Evolutionary conservation across 1,140 invertebrate genomes (phyloP), one percentile per base, ranked within the genome.

Genomic region (Maniola jurtina): DNA sequence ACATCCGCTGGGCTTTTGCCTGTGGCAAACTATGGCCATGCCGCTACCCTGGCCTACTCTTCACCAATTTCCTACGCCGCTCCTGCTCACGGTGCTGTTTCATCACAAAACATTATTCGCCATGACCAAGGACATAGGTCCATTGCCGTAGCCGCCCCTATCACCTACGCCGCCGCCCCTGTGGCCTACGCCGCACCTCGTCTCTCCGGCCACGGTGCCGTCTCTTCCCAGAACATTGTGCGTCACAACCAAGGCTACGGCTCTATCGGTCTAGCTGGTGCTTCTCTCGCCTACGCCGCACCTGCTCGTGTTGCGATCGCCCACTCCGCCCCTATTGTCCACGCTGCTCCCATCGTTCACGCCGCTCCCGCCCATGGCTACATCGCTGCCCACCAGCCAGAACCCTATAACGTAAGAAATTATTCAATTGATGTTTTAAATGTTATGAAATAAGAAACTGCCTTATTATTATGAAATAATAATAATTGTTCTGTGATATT

Each of bases 321-420:
- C 45, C 45, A 48, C 45, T 48, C 57, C 47, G 36, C 64, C 16
- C 58, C 62, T 35, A 6, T 52, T 8, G 47, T 50, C 60, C 91
- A 92, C 4, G 93, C 87, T n/a, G 81, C 90, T 61, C 87, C 89
- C 73, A 83, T 70, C 25, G 50, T 70, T 64, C 73, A 75, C 54
- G 92, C 93, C 3, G 89, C 86, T 10, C 74, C 92, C n/a, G 70
- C 75, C 42, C 59, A 75, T 70, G 48, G 48, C 10, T 72, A 76
- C 54, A 65, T 73, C 69, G 77, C 64, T 6, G 70, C 66, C 47
- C 71, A 75, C 3, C 67, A 52, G 47, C 57, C 38, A 13, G 36
- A 63, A 16, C 80, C 77, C 9, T 71, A 77, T 71, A 64, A 76
- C 59, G 73, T 79, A 77, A 72, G 71, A 73, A n/a, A 52, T 33